A percentile compares a stretch with the other conserved stretches of the same genome.
Evolutionary conservation across 2,888 invertebrate genomes (phyloP).

Genomic region (Watsonalla cultraria): DNA sequence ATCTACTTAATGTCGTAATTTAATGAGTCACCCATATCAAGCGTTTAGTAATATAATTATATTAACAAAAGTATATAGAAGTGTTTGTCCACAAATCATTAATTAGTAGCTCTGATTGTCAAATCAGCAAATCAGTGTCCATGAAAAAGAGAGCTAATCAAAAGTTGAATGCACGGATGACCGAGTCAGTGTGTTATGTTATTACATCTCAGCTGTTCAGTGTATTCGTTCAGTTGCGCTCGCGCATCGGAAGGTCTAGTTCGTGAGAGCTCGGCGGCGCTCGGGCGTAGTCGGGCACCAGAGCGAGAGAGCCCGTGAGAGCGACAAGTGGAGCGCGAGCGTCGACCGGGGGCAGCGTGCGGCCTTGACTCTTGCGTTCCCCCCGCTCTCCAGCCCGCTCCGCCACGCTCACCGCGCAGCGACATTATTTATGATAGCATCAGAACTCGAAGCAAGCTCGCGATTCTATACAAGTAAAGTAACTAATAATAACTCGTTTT

Average conservation of each 20-base stretch:
- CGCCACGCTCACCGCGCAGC: slow-evolving; percentile 63
- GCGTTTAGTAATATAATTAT: too few relatives aligned
- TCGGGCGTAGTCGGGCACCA: slow-evolving; percentile 50
- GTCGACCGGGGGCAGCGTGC: slow-evolving; percentile 88
- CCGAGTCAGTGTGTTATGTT: slow-evolving; percentile 79
- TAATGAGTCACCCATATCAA: too few relatives aligned
- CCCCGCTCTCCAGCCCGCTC: slow-evolving; percentile 33
- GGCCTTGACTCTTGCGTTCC: slow-evolving; percentile 83
- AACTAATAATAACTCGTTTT: slow-evolving; percentile 77
- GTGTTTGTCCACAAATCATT: slow-evolving; percentile 9
- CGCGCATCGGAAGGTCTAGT: slow-evolving; percentile 76
- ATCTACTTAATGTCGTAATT: too few relatives aligned
- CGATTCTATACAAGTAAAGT: slow-evolving; percentile 56
- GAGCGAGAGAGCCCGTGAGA: slow-evolving; percentile 56
- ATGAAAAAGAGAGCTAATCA: slow-evolving; percentile 76
- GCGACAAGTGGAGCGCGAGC: slow-evolving; percentile 80
- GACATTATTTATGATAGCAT: slow-evolving; percentile 78
- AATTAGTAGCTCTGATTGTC: slow-evolving; percentile 25
- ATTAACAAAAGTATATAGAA: not conserved
- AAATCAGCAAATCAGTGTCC: slow-evolving; percentile 46
- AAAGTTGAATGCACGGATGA: slow-evolving; percentile 79
- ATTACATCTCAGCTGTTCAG: slow-evolving; percentile 76
- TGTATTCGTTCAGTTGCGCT: slow-evolving; percentile 49
- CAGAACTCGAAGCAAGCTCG: slow-evolving; percentile 70
- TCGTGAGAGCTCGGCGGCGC: slow-evolving; percentile 56